Conservation (phyloP, 2,888 invertebrate genomes). For the Eulithis prunata region DNA sequence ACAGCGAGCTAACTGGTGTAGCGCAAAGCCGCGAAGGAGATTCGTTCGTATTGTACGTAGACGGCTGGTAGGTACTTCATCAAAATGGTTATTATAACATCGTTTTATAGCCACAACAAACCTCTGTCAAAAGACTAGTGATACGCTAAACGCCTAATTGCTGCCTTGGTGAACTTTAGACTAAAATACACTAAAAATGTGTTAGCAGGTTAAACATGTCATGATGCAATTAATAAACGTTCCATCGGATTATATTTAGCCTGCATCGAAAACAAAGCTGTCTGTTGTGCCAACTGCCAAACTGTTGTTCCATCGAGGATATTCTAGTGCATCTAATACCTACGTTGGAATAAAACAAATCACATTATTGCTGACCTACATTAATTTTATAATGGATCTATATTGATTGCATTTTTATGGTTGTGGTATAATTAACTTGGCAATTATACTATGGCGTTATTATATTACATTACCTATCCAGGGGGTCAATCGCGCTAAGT, state of each 20-base stretch:
- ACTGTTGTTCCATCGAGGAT: slow-evolving; percentile 31
- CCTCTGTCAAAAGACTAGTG: too few species aligned
- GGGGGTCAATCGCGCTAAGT: too few species aligned
- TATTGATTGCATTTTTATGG: too few species aligned
- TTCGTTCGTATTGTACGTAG: background rate
- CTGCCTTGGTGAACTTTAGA: slow-evolving; percentile 1
- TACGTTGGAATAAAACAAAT: background rate
- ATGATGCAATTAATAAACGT: slow-evolving; percentile 2
- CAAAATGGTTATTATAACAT: slow-evolving; percentile 1
- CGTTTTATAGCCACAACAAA: background rate
- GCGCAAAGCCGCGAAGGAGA: slow-evolving; percentile 14
- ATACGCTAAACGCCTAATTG: background rate
- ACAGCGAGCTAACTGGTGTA: slow-evolving; percentile 50
- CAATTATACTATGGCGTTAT: too few species aligned
- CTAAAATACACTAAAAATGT: background rate
- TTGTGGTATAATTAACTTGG: too few species aligned
- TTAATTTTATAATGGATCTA: too few species aligned
- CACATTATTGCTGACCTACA: too few species aligned
- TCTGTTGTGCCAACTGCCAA: slow-evolving; percentile 25
- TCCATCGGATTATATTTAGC: slow-evolving; percentile 58
- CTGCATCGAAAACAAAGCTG: slow-evolving; percentile 44
- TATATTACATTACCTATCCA: too few species aligned
- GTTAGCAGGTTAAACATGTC: background rate
- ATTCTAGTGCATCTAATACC: slow-evolving; percentile 7
- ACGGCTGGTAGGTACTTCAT: slow-evolving; percentile 3